Percentiles rank a stretch among this genome's conserved stretches.
phyloP scores from a whole-genome alignment of 2,797 vertebrate genomes.

The Epinephelus malabaricus region DNA sequence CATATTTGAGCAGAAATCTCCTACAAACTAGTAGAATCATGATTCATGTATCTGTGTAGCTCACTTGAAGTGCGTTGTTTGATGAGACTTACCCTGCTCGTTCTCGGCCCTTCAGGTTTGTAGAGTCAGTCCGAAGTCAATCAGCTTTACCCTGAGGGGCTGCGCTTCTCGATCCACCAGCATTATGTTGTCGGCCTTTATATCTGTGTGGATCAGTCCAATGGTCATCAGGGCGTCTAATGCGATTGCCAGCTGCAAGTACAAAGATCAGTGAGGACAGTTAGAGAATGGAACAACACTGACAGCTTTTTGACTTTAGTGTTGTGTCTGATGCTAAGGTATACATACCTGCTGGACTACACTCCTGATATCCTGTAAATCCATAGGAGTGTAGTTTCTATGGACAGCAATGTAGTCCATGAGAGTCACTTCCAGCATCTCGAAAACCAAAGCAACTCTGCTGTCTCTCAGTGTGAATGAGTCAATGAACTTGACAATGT shows the following conservation, averaged over 20 bases:
- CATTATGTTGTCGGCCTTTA: not conserved
- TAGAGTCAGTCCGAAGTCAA: slow-evolving; percentile 12
- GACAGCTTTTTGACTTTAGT: too few species aligned
- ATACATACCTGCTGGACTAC: too few species aligned
- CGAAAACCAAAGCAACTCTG: too few species aligned
- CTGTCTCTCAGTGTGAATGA: too few species aligned
- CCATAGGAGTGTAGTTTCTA: too few species aligned
- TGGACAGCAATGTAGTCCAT: too few species aligned
- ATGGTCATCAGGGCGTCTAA: not conserved
- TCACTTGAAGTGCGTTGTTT: not conserved
- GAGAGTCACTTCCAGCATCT: too few species aligned
- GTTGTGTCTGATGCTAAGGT: too few species aligned
- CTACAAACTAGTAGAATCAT: not conserved
- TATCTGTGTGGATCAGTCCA: not conserved
- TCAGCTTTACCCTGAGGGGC: not conserved
- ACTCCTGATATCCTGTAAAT: too few species aligned
- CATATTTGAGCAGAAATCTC: not conserved
- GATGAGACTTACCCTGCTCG: not conserved
- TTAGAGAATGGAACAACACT: too few species aligned
- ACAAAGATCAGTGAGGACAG: not conserved
- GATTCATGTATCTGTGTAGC: not conserved
- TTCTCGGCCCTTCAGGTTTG: rapidly evolving
- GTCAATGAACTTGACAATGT: too few species aligned
- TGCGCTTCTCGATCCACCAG: not conserved
- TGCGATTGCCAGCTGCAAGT: not conserved